phyloP scores from a whole-genome alignment of 2,797 vertebrate species.

The Aphelocoma californica region DNA sequence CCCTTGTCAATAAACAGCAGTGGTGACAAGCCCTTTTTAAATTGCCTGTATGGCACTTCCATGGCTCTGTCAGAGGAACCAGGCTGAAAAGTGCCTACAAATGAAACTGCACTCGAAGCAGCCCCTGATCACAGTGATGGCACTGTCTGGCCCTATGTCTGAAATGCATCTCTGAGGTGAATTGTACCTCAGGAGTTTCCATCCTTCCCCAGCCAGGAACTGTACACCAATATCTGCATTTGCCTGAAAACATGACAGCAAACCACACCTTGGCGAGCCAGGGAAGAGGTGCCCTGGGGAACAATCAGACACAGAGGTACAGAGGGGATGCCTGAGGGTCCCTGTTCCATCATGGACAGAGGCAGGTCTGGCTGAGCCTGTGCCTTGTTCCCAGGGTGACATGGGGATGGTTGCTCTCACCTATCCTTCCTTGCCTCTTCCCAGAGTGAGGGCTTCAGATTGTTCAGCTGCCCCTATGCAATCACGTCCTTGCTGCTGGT shows the following conservation, averaged over 20 bases:
- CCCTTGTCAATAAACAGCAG: background rate
- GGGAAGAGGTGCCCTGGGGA: background rate
- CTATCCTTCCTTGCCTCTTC: background rate
- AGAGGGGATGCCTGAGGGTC: background rate
- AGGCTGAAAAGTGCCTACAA: background rate
- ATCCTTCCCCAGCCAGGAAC: background rate
- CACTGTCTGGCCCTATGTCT: background rate
- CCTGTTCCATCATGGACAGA: background rate
- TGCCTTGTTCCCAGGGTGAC: background rate
- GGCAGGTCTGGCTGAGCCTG: background rate
- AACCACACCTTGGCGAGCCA: background rate
- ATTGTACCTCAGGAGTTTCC: background rate
- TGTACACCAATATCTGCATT: background rate
- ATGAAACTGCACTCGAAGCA: background rate
- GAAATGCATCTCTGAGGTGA: background rate
- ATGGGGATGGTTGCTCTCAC: background rate
- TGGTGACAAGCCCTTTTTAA: background rate
- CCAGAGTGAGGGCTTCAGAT: background rate
- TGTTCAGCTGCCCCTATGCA: accelerated
- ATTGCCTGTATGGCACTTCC: background rate
- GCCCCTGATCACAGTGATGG: background rate
- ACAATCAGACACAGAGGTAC: background rate
- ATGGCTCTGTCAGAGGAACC: background rate
- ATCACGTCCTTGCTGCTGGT: background rate
- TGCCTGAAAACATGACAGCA: background rate